Base-by-base conservation (phyloP, 2,888 invertebrate genomes). In the Ametastegia equiseti region DNA sequence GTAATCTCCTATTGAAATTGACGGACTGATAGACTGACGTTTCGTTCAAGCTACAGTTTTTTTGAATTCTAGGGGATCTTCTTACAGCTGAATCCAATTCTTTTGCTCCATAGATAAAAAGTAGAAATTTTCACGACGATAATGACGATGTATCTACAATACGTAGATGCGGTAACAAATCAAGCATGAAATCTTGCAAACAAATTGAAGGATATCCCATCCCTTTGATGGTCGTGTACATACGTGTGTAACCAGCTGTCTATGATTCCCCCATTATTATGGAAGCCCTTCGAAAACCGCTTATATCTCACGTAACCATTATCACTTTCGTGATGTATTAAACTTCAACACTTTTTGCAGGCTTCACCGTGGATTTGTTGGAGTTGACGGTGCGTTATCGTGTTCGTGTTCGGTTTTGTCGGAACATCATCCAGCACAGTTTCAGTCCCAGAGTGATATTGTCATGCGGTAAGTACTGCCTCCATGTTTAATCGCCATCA, bases 391-490 rank as follows among this genome's bases (percentile, higher is more conserved):
- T 47, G 71, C 71, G 36, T 71, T 39, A 67, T 67, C 65, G 39
- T 36, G 36, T 67, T 60, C 60, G 60, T 27, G 27, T 60, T 60
- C 15, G 54, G 54, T 23, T 54, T 11, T 23, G 23, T 23, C 33
- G 63, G 15, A 33, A 27, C 63, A 30, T 36, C 63, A 63, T 33
- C 1, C 33, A 67, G 7, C 15, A 23, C 33, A 39, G 39, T 39
- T 67, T 39, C 67, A 39, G 36, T 67, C 67, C 9, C 23, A 23
- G 30, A 71, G 71, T 71, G 71, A 71, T 71, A 71, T 71, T 47
- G 71, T 71, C 71, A 71, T 71, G 71, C 71, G 71, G 71, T 71
- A 30, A 71, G 71, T 71, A 60, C 30, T 60, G 30, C 60, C 60
- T 23, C 11, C 5, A 11, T 30, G 27, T 30, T 15, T 13, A 60